A percentile compares a stretch with the other conserved stretches of the same genome.
Conservation (phyloP, 2,888 invertebrate genomes). For the Lydus trimaculatus region DNA sequence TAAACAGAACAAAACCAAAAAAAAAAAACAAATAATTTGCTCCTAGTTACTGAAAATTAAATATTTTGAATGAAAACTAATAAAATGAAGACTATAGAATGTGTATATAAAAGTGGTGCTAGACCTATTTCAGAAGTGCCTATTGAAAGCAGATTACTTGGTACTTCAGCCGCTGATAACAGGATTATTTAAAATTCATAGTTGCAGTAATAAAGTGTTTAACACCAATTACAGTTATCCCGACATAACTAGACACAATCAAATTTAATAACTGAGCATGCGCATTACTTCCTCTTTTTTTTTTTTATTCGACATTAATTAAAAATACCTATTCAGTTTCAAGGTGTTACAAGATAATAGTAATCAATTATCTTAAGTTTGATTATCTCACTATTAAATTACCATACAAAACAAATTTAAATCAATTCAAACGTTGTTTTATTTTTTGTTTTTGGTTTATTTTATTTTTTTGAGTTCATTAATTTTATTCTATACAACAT, state of each 20-base stretch:
- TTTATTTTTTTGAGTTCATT: not conserved
- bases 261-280: not conserved
- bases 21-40: not conserved
- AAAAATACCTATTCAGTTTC: not conserved
- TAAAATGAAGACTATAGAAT: not conserved
- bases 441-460: too few relatives aligned
- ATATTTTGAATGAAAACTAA: not conserved
- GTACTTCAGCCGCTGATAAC: not conserved
- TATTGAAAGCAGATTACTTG: not conserved
- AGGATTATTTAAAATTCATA: not conserved
- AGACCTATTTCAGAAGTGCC: not conserved
- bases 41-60: not conserved
- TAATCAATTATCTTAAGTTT: not conserved
- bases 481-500: slow-evolving; percentile 6
- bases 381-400: slow-evolving; percentile 2
- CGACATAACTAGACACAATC: not conserved
- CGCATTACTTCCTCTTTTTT: not conserved
- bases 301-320: not conserved
- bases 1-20: not conserved
- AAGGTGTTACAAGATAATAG: slow-evolving; percentile 7
- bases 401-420: slow-evolving; percentile 7
- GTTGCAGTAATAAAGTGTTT: not conserved
- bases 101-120: not conserved
- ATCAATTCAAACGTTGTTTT: not conserved
- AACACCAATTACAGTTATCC: not conserved